Percentiles rank a stretch among this genome's conserved stretches.
These are phyloP conservation scores for Drosophila mayri DNA, from an alignment of 1,140 invertebrate species.

Conservation along the genomic window DNA sequence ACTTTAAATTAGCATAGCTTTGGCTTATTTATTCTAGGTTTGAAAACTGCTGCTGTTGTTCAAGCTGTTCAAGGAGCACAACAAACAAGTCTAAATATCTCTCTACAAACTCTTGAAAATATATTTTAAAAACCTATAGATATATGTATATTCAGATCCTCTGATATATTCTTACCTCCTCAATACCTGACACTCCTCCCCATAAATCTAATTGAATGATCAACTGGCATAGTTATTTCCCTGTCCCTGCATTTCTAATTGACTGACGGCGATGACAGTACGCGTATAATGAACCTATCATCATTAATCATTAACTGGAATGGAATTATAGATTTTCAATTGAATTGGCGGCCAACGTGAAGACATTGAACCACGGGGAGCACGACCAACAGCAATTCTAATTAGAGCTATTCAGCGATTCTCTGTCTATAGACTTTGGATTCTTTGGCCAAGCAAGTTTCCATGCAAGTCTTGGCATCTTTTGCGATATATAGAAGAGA, in stretches of 20 bases:
- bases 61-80: too few relatives aligned
- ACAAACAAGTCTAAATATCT: too few relatives aligned
- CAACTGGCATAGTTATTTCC: constrained; percentile 31
- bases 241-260: constrained; percentile 45
- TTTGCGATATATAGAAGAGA: neutral
- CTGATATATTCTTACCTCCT: neutral
- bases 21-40: too few relatives aligned
- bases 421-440: constrained; percentile 39
- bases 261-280: constrained; percentile 65
- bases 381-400: constrained; percentile 68
- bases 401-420: constrained; percentile 73
- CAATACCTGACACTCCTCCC: constrained; percentile 12
- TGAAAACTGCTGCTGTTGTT: too few relatives aligned
- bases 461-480: constrained; percentile 27
- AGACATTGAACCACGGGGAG: constrained; percentile 49
- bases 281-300: constrained; percentile 59
- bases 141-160: neutral
- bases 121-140: too few relatives aligned
- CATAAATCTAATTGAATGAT: constrained; percentile 11
- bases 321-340: constrained; percentile 38
- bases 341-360: constrained; percentile 49
- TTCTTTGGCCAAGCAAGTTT: constrained; percentile 8
- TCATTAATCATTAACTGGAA: constrained; percentile 70
- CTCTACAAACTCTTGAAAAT: too few relatives aligned
- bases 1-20: too few relatives aligned